A percentile compares a stretch with the other conserved stretches of the same genome.
Evolutionary conservation across 2,797 vertebrate genomes (phyloP).

Genomic region (Alcedo atthis): DNA sequence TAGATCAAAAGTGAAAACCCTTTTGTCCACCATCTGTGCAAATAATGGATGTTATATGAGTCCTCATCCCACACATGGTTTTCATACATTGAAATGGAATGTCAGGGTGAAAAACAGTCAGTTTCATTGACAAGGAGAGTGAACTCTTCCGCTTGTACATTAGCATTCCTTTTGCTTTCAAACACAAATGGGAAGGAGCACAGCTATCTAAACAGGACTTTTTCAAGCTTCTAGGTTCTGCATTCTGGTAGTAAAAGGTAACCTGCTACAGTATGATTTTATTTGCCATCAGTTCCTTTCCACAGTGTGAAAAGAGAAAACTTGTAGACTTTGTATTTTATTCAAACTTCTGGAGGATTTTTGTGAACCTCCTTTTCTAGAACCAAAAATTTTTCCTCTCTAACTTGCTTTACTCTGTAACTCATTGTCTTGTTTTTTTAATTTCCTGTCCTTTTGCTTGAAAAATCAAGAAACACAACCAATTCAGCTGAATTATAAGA

Average conservation of each 20-base stretch:
- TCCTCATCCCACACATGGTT: constrained; percentile 18
- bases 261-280: not conserved
- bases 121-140: not conserved
- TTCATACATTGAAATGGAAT: constrained; percentile 38
- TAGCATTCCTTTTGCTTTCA: constrained; percentile 5
- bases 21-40: constrained; percentile 74
- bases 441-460: not conserved
- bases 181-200: not conserved
- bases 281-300: not conserved
- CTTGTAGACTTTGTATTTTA: not conserved
- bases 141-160: not conserved
- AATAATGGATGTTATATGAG: constrained; percentile 56
- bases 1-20: constrained; percentile 58
- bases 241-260: not conserved
- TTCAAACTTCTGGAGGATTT: not conserved
- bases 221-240: not conserved
- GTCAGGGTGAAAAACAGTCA: constrained; percentile 21
- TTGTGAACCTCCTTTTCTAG: not conserved
- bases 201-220: not conserved
- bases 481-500: not conserved
- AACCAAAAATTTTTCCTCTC: not conserved
- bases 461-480: not conserved
- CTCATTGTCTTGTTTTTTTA: not conserved
- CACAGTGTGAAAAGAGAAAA: not conserved
- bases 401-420: not conserved